Conservation (phyloP, 2,797 vertebrate genomes). For the Lithobates sylvaticus region DNA sequence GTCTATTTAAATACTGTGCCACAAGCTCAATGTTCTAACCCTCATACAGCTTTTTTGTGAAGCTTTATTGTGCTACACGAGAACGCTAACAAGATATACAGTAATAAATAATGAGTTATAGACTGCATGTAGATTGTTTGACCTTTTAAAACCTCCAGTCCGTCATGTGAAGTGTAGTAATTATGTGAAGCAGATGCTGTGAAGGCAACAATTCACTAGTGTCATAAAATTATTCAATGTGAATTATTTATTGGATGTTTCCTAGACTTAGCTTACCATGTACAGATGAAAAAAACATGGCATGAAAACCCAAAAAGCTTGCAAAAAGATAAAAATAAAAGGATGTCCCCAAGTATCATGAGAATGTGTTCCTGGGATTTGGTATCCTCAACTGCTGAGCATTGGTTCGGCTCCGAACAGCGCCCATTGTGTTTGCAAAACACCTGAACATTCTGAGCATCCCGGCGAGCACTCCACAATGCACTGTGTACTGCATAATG, state of each 20-base stretch:
- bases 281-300: not conserved
- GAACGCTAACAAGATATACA: not conserved
- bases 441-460: too few relatives aligned
- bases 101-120: not conserved
- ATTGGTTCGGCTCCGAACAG: too few relatives aligned
- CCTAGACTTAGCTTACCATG: not conserved
- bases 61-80: not conserved
- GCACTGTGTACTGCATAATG: too few relatives aligned
- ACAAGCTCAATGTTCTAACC: too few relatives aligned
- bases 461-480: too few relatives aligned
- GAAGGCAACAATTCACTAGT: conserved; percentile 26
- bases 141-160: conserved; percentile 15
- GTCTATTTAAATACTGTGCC: too few relatives aligned
- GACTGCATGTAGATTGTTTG: not conserved
- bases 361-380: too few relatives aligned
- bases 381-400: too few relatives aligned
- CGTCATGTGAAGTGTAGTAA: conserved; percentile 23
- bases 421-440: too few relatives aligned
- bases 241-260: conserved; percentile 29
- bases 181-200: conserved; percentile 8
- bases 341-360: too few relatives aligned
- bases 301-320: not conserved
- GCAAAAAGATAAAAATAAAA: too few relatives aligned
- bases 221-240: not conserved
- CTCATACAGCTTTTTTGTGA: not conserved